These are phyloP conservation scores for Moxostoma hubbsi DNA, from an alignment of 2,797 vertebrate species.

Conservation along the genomic window DNA sequence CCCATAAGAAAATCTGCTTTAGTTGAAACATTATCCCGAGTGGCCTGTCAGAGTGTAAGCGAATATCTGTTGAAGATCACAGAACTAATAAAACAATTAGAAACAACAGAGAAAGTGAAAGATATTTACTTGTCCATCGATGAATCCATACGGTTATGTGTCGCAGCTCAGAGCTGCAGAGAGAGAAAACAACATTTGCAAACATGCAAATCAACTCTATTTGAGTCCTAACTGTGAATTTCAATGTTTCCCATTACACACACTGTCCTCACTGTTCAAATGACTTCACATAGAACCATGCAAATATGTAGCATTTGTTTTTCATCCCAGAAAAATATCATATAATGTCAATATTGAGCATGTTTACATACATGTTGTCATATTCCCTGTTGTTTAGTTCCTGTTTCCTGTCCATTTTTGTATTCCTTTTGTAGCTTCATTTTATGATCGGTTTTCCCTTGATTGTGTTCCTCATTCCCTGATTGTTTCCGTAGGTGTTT, in stretches of 20 bases:
- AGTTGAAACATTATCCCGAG: not conserved
- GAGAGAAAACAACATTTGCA: not conserved
- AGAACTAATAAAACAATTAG: too few species aligned
- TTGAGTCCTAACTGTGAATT: not conserved
- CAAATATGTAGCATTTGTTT: not conserved
- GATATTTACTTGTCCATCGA: not conserved
- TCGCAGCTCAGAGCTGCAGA: not conserved
- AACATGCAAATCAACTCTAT: not conserved
- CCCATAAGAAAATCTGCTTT: not conserved
- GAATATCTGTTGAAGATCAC: too few species aligned
- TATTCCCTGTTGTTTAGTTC: too few species aligned
- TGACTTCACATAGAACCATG: not conserved
- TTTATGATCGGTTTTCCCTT: too few species aligned
- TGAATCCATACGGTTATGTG: not conserved
- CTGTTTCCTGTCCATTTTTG: too few species aligned
- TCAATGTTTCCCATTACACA: not conserved
- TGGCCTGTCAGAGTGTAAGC: not conserved
- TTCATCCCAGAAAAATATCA: too few species aligned
- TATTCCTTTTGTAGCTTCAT: too few species aligned
- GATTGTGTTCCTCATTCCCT: too few species aligned
- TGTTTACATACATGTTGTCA: too few species aligned
- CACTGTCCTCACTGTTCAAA: not conserved
- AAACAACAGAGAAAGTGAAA: not conserved
- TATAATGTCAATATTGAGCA: too few species aligned
- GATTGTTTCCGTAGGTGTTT: too few species aligned